Conservation (phyloP, 2,888 invertebrate species). For the Drosophila meridionalis region DNA sequence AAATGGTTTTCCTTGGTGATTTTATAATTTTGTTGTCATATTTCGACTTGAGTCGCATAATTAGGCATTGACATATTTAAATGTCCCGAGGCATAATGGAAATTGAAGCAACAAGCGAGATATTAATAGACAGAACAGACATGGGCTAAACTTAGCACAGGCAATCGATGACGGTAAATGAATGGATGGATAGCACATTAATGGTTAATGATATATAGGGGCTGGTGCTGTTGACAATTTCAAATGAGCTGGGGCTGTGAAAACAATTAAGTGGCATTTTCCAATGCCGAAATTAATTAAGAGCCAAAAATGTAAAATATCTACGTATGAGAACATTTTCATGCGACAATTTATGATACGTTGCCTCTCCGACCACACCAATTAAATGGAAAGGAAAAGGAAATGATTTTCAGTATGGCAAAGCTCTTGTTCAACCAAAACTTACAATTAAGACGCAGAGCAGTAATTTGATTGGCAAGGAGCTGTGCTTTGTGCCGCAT, state of each 20-base stretch:
- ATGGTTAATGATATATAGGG: constrained; percentile 1
- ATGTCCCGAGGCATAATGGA: constrained; percentile 7
- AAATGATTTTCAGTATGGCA: not conserved
- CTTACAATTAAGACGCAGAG: not conserved
- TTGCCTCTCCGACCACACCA: constrained; percentile 7
- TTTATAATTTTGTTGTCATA: constrained; percentile 9
- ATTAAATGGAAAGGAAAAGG: constrained; percentile 6
- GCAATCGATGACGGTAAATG: constrained; percentile 13
- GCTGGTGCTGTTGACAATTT: not conserved
- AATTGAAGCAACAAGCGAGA: constrained; percentile 9
- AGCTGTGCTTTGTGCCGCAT: constrained; percentile 45
- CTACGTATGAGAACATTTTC: not conserved
- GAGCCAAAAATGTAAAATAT: not conserved
- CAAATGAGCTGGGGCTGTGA: not conserved
- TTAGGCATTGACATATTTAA: constrained; percentile 33
- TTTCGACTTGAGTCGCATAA: constrained; percentile 6
- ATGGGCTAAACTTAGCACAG: constrained; percentile 1
- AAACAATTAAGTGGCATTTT: constrained; percentile 17
- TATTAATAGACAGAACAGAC: constrained; percentile 26
- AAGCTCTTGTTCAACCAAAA: constrained; percentile 2
- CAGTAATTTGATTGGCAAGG: constrained; percentile 5
- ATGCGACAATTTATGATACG: not conserved
- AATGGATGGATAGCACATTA: constrained; percentile 4
- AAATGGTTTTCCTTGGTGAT: not conserved
- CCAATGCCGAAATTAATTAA: constrained; percentile 8